Evolutionary conservation across 2,797 vertebrate species (phyloP), one percentile per base, ranked within the genome.

Genomic region (Acipenser oxyrinchus): DNA sequence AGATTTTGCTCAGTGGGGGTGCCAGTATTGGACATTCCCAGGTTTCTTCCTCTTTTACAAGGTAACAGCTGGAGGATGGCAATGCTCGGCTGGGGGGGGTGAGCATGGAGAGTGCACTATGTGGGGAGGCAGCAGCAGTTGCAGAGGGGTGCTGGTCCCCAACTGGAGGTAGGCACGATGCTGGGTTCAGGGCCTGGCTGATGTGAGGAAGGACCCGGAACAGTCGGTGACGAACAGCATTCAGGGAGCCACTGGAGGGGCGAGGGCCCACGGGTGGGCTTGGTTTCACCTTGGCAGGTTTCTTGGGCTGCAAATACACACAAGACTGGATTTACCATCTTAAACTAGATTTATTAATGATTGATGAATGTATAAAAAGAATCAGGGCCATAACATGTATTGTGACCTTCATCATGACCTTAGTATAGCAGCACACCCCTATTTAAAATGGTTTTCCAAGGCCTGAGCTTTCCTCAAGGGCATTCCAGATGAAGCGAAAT

Each of bases 281-380:
- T 49, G 93, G 91, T 73, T 94, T 94, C 71, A 92, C 76, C 77
- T 93, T 94, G 51, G 84, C 80, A n/a, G 82, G 86, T 78, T 93
- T 96, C 84, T 94, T 94, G 63, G 93, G 92, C 93, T 96, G 74
- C 70, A 74, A 53, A 49, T 7, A n/a, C 37, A 37, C 37, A 37
- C 37, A 37, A 37, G 37, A 37, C 37, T 37, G 37, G 37, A 37
- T 37, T 18, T 18, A 18, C 1, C 18, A 18, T 18, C 18, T 18
- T 18, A 18, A 18, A 18, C 18, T 18, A 18, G 18, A 18, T 18
- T 37, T 5, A 37, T 37, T 37, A 37, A 37, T 37, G 37, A 37
- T 37, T 37, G 37, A 4, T 37, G 37, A 37, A 37, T 37, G 37
- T 37, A 37, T 37, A 37, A 37, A 37, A 5, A 37, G 37, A 37